These are phyloP conservation scores for Pectinophora gossypiella DNA, from an alignment of 1,140 invertebrate genomes.

Conservation along the genomic window DNA sequence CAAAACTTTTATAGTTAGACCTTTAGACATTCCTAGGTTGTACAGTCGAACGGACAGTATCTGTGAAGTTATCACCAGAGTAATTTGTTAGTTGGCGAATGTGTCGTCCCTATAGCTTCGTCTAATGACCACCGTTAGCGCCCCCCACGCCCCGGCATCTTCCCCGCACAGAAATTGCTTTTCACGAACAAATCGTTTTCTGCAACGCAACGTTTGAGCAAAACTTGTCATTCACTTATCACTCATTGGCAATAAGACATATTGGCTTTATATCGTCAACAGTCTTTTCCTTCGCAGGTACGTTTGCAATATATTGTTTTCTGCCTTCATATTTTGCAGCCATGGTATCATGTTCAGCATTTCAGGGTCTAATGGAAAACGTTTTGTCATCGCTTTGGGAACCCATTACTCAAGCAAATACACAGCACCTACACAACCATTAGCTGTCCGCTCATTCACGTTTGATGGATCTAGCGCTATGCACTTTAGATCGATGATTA, in stretches of 20 bases:
- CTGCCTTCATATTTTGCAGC: conserved; percentile 9
- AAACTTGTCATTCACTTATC: conserved; percentile 34
- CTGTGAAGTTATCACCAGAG: conserved; percentile 50
- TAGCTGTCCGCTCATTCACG: conserved; percentile 36
- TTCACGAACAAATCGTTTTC: conserved; percentile 53
- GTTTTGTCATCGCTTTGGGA: conserved; percentile 55
- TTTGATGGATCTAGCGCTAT: conserved; percentile 41
- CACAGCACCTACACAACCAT: conserved; percentile 67
- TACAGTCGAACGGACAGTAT: conserved; percentile 53
- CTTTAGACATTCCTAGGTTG: conserved; percentile 28
- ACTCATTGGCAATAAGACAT: conserved; percentile 34
- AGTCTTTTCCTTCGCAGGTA: conserved; percentile 19
- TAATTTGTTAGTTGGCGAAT: conserved; percentile 69
- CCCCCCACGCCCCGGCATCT: conserved; percentile 32
- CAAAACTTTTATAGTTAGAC: neutral
- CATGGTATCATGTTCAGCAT: neutral
- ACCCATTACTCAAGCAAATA: conserved; percentile 58
- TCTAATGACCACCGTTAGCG: conserved; percentile 49
- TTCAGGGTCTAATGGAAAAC: conserved; percentile 21
- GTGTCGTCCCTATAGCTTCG: conserved; percentile 63
- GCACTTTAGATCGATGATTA: conserved; percentile 57
- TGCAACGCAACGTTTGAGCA: conserved; percentile 17
- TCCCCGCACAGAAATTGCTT: conserved; percentile 51
- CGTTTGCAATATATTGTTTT: conserved; percentile 14
- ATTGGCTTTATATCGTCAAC: conserved; percentile 32